Percentiles rank a stretch among this genome's conserved stretches.
These are phyloP conservation scores for Dicrurus megarhynchus DNA, from an alignment of 2,113 vertebrate genomes.

Conservation along the genomic window DNA sequence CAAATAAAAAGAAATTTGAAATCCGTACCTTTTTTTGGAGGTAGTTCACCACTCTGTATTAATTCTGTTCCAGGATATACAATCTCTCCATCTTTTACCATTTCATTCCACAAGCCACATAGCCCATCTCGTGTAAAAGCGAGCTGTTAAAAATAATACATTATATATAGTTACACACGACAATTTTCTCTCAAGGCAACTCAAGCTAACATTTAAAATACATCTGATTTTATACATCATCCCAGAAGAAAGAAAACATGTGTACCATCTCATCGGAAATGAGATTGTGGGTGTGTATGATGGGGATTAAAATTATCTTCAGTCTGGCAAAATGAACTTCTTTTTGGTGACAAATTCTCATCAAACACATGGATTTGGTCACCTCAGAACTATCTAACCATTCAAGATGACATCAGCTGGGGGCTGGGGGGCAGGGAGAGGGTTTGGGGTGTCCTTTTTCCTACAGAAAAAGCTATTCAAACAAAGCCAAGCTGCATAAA, in stretches of 20 bases:
- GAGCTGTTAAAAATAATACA: constrained; percentile 75
- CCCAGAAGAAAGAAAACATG: background rate
- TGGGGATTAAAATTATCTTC: background rate
- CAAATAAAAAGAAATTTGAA: background rate
- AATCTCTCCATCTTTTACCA: constrained; percentile 99
- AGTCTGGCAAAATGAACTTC: background rate
- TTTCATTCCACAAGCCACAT: constrained; percentile 98
- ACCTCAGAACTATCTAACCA: background rate
- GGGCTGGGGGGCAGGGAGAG: background rate
- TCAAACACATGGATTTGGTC: background rate
- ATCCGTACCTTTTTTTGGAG: constrained; percentile 76
- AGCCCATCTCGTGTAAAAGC: constrained; percentile 95
- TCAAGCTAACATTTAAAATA: background rate
- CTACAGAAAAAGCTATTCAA: background rate
- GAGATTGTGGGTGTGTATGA: rapidly evolving
- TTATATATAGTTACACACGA: background rate
- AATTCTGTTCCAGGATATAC: constrained; percentile 86
- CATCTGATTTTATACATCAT: background rate
- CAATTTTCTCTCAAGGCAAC: background rate
- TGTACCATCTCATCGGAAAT: background rate
- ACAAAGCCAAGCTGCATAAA: background rate
- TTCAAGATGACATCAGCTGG: background rate
- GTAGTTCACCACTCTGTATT: constrained; percentile 78
- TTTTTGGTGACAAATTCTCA: background rate
- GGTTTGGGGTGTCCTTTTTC: background rate